Base-by-base conservation (phyloP, 2,888 invertebrate genomes). In the Spialia ferax region DNA sequence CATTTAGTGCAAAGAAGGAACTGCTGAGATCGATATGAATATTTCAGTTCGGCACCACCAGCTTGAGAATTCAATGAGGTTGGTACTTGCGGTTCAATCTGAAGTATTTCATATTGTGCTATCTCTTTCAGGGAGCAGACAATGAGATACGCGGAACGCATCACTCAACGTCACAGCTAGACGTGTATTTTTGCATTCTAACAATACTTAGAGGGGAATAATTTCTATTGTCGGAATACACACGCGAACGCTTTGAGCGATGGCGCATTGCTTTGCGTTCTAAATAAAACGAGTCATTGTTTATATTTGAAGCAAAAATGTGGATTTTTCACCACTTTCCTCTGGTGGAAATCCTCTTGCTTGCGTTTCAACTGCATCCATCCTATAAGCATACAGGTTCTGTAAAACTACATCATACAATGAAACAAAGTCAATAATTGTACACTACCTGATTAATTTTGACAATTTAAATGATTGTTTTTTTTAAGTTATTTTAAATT, bases 71-170 rank as follows among this genome's bases (percentile, higher is more conserved):
- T 89, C 89, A 89, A 87, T 86, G 87, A 88, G 82, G 83, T 82
- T 84, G 82, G 83, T 82, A 84, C 83, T 79, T 81, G 83, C 85
- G 84, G 83, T 86, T 87, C 85, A 84, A 79, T 80, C 85, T 82
- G 88, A 87, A 90, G 87, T 88, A 91, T 91, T 91, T 89, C 89
- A 90, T 91, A 90, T 88, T 87, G 85, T 85, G 87, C 88, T 87
- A 88, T 88, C 89, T 89, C 91, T 93, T 92, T 93, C 86, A 87
- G 80, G 67, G 73, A 69, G 75, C 90, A 88, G 87, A 93, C 93
- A 93, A 93, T 91, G 84, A 81, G 80, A 75, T 73, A 83, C 83
- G 84, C 82, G 80, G 83, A 86, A 87, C 88, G 90, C 90, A 93
- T 93, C 92, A 91, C 88, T 93, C 93, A 91, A 91, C 85, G 92